phyloP scores from a whole-genome alignment of 2,888 invertebrate genomes.

The Euzophera pinguis region DNA sequence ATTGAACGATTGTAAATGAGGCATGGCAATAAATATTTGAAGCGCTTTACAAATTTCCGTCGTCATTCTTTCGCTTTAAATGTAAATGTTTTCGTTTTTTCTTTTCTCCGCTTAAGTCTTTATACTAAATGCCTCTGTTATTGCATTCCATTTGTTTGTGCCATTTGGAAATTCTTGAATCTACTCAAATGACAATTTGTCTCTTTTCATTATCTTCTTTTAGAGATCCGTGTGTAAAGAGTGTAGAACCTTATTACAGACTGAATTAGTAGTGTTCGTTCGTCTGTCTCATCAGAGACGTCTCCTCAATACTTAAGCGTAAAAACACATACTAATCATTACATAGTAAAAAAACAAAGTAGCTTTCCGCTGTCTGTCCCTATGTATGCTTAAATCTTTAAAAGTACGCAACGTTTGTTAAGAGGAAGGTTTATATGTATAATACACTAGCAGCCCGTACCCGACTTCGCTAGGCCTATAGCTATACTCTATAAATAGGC shows the following conservation, averaged over 20 bases:
- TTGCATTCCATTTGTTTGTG: constrained; percentile 20
- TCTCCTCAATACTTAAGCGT: not conserved
- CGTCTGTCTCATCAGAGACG: too few species aligned
- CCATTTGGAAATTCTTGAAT: constrained; percentile 12
- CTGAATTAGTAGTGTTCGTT: too few species aligned
- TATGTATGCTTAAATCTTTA: too few species aligned
- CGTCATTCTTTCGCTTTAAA: constrained; percentile 23
- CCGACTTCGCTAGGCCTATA: too few species aligned
- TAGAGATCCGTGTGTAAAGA: not conserved
- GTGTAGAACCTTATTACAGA: too few species aligned
- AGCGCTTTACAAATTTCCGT: constrained; percentile 28
- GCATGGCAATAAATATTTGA: constrained; percentile 26
- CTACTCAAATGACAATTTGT: not conserved
- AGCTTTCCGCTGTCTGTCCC: too few species aligned
- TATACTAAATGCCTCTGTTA: constrained; percentile 20
- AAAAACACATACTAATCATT: too few species aligned
- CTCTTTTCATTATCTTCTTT: not conserved
- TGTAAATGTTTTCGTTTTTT: constrained; percentile 20
- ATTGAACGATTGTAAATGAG: constrained; percentile 26
- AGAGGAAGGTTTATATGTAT: too few species aligned
- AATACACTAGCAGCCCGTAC: too few species aligned
- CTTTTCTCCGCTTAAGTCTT: constrained; percentile 17
- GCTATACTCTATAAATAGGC: too few species aligned
- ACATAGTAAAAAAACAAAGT: too few species aligned
- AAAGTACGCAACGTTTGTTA: too few species aligned